Percentiles rank a stretch among this genome's conserved stretches.
Conservation (phyloP, 2,797 vertebrate genomes). For the Hyperoplus immaculatus region DNA sequence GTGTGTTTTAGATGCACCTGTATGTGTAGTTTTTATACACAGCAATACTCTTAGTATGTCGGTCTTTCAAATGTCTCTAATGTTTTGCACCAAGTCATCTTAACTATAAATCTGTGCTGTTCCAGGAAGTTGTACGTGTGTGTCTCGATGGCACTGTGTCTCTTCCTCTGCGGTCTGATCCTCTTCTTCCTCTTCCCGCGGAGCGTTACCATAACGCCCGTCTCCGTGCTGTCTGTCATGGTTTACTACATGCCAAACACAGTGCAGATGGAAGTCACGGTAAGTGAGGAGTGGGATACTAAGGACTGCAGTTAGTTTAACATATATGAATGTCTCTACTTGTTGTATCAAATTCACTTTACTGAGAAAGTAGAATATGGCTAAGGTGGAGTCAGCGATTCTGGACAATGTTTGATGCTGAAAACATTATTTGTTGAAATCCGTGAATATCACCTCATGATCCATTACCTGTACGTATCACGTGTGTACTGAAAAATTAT, state of each 20-base stretch:
- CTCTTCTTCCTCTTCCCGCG: conserved; percentile 93
- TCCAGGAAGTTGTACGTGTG: conserved; percentile 90
- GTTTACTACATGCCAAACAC: conserved; percentile 71
- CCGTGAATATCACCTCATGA: too few species aligned
- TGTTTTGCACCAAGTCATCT: not conserved
- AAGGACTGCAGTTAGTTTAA: not conserved
- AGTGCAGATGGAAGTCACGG: conserved; percentile 86
- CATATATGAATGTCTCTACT: not conserved
- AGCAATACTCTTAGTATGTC: not conserved
- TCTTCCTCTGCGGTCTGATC: conserved; percentile 83
- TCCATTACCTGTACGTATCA: too few species aligned
- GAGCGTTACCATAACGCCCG: conserved; percentile 82
- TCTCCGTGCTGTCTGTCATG: conserved; percentile 86
- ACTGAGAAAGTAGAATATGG: not conserved
- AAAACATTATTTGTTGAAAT: too few species aligned
- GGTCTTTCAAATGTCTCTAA: not conserved
- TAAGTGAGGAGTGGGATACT: conserved; percentile 63
- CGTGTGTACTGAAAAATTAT: too few species aligned
- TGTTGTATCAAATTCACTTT: not conserved
- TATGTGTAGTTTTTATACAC: not conserved
- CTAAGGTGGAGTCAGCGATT: not conserved
- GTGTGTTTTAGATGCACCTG: too few species aligned
- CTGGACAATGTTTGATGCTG: too few species aligned
- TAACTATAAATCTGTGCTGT: conserved; percentile 4
- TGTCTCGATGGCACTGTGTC: conserved; percentile 84